phyloP scores from a whole-genome alignment of 2,797 vertebrate species.

The Takifugu rubripes region DNA sequence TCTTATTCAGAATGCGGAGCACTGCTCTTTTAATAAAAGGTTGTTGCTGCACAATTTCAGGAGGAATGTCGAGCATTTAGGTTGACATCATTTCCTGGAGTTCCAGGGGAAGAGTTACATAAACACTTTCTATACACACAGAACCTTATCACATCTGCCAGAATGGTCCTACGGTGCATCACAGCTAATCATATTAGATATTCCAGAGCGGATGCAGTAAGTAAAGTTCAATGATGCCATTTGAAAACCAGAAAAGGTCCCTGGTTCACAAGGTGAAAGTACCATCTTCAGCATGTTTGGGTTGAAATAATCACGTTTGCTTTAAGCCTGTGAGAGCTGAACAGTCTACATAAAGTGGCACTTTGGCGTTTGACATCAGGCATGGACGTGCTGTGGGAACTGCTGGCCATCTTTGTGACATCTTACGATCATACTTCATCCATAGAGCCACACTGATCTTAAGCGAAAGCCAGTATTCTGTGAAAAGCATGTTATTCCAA shows the following conservation, averaged over 20 bases:
- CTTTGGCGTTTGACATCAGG: constrained; percentile 10
- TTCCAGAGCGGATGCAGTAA: not conserved
- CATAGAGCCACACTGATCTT: constrained; percentile 27
- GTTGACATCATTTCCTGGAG: constrained; percentile 45
- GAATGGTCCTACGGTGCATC: constrained; percentile 13
- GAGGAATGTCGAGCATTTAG: constrained; percentile 54
- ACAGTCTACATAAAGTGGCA: constrained; percentile 6
- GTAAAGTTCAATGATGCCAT: too few species aligned
- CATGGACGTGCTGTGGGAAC: constrained; percentile 12
- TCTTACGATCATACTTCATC: constrained; percentile 19
- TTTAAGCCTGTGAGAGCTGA: constrained; percentile 5
- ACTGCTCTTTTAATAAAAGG: constrained; percentile 26
- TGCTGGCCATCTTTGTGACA: constrained; percentile 20
- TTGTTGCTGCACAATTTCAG: constrained; percentile 26
- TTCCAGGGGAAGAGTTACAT: constrained; percentile 37
- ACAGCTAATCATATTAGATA: constrained; percentile 13
- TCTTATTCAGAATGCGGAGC: constrained; percentile 13
- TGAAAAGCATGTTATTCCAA: constrained; percentile 23
- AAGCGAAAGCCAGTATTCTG: constrained; percentile 16
- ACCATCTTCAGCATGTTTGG: too few species aligned
- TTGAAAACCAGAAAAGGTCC: too few species aligned
- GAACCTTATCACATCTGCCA: constrained; percentile 36
- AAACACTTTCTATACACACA: constrained; percentile 50
- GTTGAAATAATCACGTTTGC: too few species aligned
- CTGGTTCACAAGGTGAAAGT: too few species aligned